These are phyloP conservation scores for Caenorhabditis sp. DNA, from an alignment of 2,888 invertebrate genomes.

Conservation along the genomic window DNA sequence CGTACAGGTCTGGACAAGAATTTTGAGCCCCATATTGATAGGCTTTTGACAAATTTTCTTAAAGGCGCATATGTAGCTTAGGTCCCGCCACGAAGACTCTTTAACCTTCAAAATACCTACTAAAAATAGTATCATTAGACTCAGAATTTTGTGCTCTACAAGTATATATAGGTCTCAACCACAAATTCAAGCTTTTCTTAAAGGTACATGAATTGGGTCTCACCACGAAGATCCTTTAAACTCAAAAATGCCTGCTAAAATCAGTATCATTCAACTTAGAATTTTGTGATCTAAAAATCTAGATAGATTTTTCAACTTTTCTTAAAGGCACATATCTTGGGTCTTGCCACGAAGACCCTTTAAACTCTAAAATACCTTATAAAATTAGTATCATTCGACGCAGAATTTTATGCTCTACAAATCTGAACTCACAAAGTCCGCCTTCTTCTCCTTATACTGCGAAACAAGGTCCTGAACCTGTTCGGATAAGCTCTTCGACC, in stretches of 20 bases:
- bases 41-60: neutral
- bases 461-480: slow-evolving; percentile 57
- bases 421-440: slow-evolving; percentile 3
- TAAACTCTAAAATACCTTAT: no score
- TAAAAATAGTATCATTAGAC: no score
- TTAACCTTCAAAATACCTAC: no score
- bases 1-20: no score
- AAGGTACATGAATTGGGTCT: no score
- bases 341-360: neutral
- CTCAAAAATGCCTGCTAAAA: no score
- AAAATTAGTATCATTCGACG: no score
- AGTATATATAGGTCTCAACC: no score
- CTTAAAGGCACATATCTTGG: neutral
- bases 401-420: neutral
- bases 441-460: slow-evolving; percentile 49
- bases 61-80: neutral
- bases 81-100: neutral
- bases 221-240: no score
- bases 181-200: neutral
- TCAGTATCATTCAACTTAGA: no score
- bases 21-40: neutral
- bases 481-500: slow-evolving; percentile 40
- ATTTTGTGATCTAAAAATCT: no score
- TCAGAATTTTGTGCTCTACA: no score
- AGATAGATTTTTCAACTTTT: neutral